Evolutionary conservation across 2,113 vertebrate genomes (phyloP), one percentile per base, ranked within the genome.

Genomic region (Paracanthobrama guichenoti): DNA sequence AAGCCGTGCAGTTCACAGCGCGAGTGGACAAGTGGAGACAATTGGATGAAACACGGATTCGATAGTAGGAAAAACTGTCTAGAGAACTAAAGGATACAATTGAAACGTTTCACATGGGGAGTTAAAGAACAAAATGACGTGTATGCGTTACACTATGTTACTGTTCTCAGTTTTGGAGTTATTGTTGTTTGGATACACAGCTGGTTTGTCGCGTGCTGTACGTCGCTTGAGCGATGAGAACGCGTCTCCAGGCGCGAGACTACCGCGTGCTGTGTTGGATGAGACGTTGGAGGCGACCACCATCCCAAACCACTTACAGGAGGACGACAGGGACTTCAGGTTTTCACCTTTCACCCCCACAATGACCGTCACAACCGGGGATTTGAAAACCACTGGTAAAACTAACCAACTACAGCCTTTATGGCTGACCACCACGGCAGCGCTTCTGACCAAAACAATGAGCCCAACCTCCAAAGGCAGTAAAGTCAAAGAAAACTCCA

Each of bases 261-360:
- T 71, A 28, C 67, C 86, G 83, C 83, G 64, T 44, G 73, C 83
- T 46, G 77, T 59, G 39, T 42, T 62, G 83, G 86, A 66, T 71
- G 81, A 82, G 62, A 71, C 71, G 18, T 53, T 82, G 79, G 78
- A 87, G 71, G 14, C 67, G 55, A 86, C 84, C 14, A 44, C 60
- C 84, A 80, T 74, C 69, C 81, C 84, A 18, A 88, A 88, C 73
- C 64, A 88, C 57, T 82, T 88, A 86, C 85, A 79, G 18, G 84
- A 81, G 55, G 85, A 86, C 80, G 66, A 82, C 48, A 42, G 28
- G 44, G 24, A 81, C 67, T 50, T 26, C 67, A 64, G 48, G 53
- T 11, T 84, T 6, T 16, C 84, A 46, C 31, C 10, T 59, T 31
- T 53, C 8, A 83, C 75, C 24, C 9, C 84, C 6, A 24, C 57